Percentiles rank a stretch among this genome's conserved stretches.
Evolutionary conservation across 2,113 vertebrate species (phyloP).

Genomic region (Colaptes auratus): DNA sequence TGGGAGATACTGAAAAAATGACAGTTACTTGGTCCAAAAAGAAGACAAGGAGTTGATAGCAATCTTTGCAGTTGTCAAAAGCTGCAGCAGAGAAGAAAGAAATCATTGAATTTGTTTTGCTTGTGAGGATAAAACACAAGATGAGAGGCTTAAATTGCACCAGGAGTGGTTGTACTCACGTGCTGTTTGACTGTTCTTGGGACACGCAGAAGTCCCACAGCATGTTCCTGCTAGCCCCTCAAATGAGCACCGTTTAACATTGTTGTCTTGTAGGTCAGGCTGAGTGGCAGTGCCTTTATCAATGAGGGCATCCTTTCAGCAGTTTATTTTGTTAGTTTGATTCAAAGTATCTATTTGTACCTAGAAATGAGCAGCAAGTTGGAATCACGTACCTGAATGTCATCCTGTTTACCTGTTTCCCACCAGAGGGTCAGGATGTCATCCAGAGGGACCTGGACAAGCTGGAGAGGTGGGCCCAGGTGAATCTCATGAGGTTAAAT

Average conservation of each 20-base stretch:
- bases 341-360: background rate
- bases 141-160: background rate
- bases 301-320: background rate
- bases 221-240: background rate
- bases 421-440: background rate
- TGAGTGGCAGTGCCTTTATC: background rate
- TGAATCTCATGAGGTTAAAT: too few species aligned
- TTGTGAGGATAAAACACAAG: background rate
- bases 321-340: background rate
- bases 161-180: background rate
- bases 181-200: background rate
- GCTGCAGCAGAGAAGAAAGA: background rate
- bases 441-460: too few species aligned
- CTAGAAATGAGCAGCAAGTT: background rate
- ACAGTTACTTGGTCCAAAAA: background rate
- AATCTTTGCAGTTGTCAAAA: background rate
- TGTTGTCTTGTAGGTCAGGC: background rate
- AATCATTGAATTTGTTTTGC: background rate
- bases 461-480: too few species aligned
- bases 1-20: background rate
- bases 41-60: background rate
- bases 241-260: background rate
- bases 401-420: background rate
- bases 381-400: background rate
- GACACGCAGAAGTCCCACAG: background rate